Base-by-base conservation (phyloP, 2,888 invertebrate species). In the Nipponacmea schrenckii region DNA sequence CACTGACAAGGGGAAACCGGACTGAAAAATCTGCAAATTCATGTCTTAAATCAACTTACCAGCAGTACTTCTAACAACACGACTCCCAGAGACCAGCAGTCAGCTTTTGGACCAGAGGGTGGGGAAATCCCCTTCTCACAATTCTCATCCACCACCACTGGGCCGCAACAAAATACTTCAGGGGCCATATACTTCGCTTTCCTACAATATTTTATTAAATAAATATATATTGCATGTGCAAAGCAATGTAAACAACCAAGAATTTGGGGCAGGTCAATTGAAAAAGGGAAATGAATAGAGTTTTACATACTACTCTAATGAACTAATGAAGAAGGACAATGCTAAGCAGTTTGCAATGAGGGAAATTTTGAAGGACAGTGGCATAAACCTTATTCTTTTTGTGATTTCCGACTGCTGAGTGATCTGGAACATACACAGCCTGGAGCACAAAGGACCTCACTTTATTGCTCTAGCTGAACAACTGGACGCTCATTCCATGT, bases 61-160 rank as follows among this genome's bases (percentile, higher is more conserved):
- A 81, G 72, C 5, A 94, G 90, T 5, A 95, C 89, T 89, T 98
- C 97, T 0, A 94, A 90, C 46, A 97, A 88, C 73, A 98, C 93
- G 73, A 98, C 93, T n/a, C 97, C 98, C 74, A 96, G 90, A 0
- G 96, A 93, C 98, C 98, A 99, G 44, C 96, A 92, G 89, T 99
- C 98, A 24, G 93, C 93, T 88, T 95, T 94, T 0, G 93, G 92
- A 67, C 94, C 94, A 24, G 84, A 85, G 5, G 80, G 73, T 1
- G 83, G 82, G 64, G 82, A 77, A 20, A 80, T 64, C 45, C 78
- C 76, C 15, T 80, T 72, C 31, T 83, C 83, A 64, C 73, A 85
- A 65, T 79, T 81, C 46, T 85, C 83, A 67, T 84, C 83, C 14
- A 81, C 79, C 46, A 76, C 74, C 24, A 81, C 80, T 27, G 85